These are phyloP conservation scores for Gallinago solitaria DNA, from an alignment of 2,797 vertebrate genomes.

Conservation along the genomic window DNA sequence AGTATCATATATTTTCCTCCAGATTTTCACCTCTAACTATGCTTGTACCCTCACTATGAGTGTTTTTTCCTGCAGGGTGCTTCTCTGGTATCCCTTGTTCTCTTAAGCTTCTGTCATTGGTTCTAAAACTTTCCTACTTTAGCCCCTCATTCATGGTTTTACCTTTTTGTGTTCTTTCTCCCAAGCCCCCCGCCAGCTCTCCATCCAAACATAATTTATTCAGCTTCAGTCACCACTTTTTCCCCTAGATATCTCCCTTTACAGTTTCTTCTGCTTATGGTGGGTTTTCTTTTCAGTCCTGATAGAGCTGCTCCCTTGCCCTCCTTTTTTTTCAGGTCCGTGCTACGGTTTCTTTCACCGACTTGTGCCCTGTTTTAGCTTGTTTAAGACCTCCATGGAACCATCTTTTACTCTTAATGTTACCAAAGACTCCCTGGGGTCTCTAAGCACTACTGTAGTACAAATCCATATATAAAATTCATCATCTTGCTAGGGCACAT, in stretches of 20 bases:
- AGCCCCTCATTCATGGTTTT: neutral
- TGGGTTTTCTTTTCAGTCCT: neutral
- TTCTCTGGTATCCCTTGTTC: neutral
- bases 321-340: neutral
- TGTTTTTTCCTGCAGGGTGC: neutral
- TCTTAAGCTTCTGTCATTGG: neutral
- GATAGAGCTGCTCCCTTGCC: neutral
- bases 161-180: neutral
- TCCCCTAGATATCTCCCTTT: neutral
- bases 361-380: neutral
- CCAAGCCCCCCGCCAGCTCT: neutral
- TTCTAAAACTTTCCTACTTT: neutral
- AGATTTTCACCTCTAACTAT: neutral
- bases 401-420: neutral
- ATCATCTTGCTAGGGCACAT: neutral
- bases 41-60: neutral
- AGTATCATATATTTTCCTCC: neutral
- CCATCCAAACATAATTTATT: neutral
- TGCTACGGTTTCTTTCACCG: neutral
- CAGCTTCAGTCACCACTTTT: neutral
- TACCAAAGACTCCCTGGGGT: neutral
- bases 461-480: neutral
- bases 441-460: neutral
- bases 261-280: neutral
- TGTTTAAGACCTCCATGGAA: neutral